Percentiles rank a stretch among this genome's conserved stretches.
Evolutionary conservation across 1,140 invertebrate species (phyloP).

Genomic region (Saccostrea cuccullata): DNA sequence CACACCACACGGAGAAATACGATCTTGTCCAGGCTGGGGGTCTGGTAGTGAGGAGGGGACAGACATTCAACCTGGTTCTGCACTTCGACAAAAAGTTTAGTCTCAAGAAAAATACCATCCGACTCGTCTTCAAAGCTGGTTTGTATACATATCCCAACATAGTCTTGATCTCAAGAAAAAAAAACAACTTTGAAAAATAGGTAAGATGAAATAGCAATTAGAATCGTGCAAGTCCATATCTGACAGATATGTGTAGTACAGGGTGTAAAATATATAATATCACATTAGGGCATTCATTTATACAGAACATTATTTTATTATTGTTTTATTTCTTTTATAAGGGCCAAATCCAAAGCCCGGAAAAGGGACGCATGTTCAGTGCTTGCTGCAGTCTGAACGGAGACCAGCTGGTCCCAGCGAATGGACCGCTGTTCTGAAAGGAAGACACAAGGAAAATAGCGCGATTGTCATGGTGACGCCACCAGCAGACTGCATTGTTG

Average conservation of each 20-base stretch:
- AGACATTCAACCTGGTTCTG: slow-evolving; percentile 46
- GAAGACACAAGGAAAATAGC: slow-evolving; percentile 37
- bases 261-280: too few relatives aligned
- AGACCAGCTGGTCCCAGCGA: slow-evolving; percentile 20
- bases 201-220: too few relatives aligned
- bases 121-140: slow-evolving; percentile 48
- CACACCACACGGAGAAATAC: slow-evolving; percentile 52
- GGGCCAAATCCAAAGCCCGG: slow-evolving; percentile 51
- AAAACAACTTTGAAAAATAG: too few relatives aligned
- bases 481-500: slow-evolving; percentile 53
- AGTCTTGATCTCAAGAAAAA: too few relatives aligned
- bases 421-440: slow-evolving; percentile 49
- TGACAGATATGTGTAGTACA: too few relatives aligned
- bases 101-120: slow-evolving; percentile 37
- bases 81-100: slow-evolving; percentile 45
- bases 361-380: slow-evolving; percentile 55
- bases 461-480: slow-evolving; percentile 38
- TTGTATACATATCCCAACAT: not conserved
- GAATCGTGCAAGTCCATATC: too few relatives aligned
- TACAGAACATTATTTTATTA: too few relatives aligned
- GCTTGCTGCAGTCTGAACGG: slow-evolving; percentile 19
- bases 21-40: slow-evolving; percentile 33
- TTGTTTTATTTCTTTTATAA: not conserved
- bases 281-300: too few relatives aligned
- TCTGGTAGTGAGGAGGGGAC: slow-evolving; percentile 54